Evolutionary conservation across 2,113 vertebrate genomes (phyloP), one percentile per base, ranked within the genome.

Genomic region (Galeopterus variegatus): DNA sequence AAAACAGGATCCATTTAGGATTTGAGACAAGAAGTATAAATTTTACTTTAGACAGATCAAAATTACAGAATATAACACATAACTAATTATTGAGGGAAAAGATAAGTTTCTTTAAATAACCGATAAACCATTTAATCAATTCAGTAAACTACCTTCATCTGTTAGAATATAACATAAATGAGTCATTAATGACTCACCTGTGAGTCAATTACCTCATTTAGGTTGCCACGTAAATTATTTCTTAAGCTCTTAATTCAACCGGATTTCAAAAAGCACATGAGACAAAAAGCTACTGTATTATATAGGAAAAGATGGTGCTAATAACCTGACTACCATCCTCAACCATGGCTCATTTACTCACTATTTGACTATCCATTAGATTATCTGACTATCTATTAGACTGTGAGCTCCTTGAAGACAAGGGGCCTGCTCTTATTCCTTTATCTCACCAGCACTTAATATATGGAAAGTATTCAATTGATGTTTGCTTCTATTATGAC

Each of bases 11-110:
- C 28, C 41, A 28, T 41, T 95, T 65, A 95, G 86, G 33, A 81
- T 90, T 80, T 86, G 62, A 95, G 60, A 15, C 23, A 69, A 62
- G 41, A 69, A 33, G 23, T 69, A 81, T 56, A 33, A 41, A 14
- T 86, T 86, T 86, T 86, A 90, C 36, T 90, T 93, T 69, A 75
- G 33, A 36, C 10, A 88, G 50, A 65, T 84, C 19, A 81, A 90
- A 90, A 82, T 64, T 72, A 83, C 0, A 85, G 60, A 81, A 67
- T 67, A 48, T 33, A 60, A 81, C 23, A 76, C 5, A 62, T 21
- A 93, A 73, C 36, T 69, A 81, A n/a, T 87, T 69, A 88, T 4
- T 83, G 56, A 94, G 24, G 62, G 28, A 84, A 87, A 94, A 60
- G 58, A 69, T 95, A 28, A 64, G 24, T 21, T 62, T 82, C 62